Evolutionary conservation across 2,797 vertebrate genomes (phyloP).

Genomic region (Mycteria americana): DNA sequence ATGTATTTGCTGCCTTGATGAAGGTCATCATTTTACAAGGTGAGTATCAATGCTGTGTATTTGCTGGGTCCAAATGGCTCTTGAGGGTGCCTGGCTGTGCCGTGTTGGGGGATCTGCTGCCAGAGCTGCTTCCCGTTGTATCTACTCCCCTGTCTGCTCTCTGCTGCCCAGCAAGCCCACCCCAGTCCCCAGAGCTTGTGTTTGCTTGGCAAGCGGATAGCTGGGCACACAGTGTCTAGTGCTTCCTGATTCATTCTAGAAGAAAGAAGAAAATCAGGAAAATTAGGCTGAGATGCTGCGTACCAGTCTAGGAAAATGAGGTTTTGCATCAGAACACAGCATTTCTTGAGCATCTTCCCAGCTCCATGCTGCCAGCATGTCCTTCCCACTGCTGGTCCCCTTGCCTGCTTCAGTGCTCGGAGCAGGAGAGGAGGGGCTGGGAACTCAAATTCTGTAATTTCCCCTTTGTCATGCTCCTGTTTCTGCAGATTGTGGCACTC

Average conservation of each 20-base stretch:
- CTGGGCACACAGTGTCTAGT: fast-evolving
- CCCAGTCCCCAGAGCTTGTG: no score
- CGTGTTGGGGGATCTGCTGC: not conserved
- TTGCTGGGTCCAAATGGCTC: not conserved
- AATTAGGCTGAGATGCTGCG: not conserved
- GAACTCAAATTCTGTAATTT: not conserved
- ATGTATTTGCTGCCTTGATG: fast-evolving
- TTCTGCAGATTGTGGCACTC: not conserved
- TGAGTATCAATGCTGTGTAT: fast-evolving
- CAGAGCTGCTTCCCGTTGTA: not conserved
- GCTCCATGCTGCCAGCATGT: not conserved
- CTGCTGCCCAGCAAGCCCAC: not conserved
- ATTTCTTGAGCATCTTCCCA: not conserved
- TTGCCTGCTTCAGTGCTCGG: not conserved
- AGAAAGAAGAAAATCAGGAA: not conserved
- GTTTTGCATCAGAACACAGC: no score
- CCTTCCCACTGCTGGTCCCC: not conserved
- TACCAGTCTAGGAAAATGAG: fast-evolving
- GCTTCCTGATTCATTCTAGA: not conserved
- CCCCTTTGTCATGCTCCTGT: not conserved
- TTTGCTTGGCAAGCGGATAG: not conserved
- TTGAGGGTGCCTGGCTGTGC: fast-evolving
- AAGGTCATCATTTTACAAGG: fast-evolving
- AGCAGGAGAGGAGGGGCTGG: not conserved
- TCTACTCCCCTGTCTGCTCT: not conserved